Conservation (phyloP, 2,797 vertebrate species). For the Vipera latastei region DNA sequence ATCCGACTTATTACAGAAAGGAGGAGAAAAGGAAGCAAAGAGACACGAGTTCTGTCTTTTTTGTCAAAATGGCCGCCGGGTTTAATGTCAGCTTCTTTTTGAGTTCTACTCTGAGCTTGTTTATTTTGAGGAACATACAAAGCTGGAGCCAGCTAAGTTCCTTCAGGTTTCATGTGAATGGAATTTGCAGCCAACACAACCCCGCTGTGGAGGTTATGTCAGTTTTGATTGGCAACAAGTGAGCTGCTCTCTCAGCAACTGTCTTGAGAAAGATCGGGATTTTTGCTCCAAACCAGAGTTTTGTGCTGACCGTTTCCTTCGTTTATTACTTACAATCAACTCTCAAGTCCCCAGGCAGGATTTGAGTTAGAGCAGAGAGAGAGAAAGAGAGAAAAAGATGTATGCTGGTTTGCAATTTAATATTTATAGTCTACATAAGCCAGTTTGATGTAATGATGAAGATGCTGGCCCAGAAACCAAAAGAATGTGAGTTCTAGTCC, state of each 20-base stretch:
- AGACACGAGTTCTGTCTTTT: background rate
- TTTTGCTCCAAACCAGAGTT: background rate
- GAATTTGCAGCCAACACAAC: background rate
- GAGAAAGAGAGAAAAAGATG: background rate
- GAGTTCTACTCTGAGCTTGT: background rate
- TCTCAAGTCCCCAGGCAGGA: background rate
- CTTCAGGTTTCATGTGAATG: background rate
- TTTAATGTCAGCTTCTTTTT: background rate
- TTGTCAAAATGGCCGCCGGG: background rate
- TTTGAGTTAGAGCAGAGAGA: background rate
- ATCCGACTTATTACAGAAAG: background rate
- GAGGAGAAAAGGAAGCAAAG: background rate
- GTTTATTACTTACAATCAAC: background rate
- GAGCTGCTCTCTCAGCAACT: background rate
- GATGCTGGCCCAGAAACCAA: background rate
- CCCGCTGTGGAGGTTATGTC: no score
- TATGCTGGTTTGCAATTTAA: background rate
- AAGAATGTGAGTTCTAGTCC: background rate
- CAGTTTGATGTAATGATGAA: background rate
- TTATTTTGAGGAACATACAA: background rate
- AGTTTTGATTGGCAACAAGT: background rate
- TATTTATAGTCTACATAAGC: background rate
- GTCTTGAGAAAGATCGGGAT: background rate
- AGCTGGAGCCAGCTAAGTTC: background rate
- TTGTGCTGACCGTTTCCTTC: background rate